Evolutionary conservation across 2,888 invertebrate genomes (phyloP).

Genomic region (Chloromyia formosa): DNA sequence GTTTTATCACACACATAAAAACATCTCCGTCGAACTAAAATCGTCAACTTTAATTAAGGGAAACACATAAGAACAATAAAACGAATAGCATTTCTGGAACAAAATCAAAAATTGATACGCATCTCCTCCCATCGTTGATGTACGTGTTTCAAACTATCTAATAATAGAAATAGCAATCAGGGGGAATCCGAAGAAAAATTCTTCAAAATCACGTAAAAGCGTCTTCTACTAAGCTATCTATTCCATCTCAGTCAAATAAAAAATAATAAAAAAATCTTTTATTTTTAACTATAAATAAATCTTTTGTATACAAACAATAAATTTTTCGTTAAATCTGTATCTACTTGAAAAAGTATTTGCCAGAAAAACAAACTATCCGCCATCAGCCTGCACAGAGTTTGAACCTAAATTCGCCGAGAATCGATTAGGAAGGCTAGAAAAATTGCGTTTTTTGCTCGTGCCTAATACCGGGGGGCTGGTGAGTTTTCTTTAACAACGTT

Average conservation of each 20-base stretch:
- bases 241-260: neutral
- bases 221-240: neutral
- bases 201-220: neutral
- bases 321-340: neutral
- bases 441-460: neutral
- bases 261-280: neutral
- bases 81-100: neutral
- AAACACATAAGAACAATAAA: no score
- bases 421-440: neutral
- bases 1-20: no score
- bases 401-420: no score
- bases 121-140: neutral
- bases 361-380: no score
- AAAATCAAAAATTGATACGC: neutral
- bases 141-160: conserved; percentile 3
- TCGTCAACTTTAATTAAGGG: no score
- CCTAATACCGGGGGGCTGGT: neutral
- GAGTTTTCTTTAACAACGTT: neutral
- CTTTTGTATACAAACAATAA: conserved; percentile 26
- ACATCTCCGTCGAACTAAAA: no score
- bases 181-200: neutral
- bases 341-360: no score
- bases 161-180: neutral
- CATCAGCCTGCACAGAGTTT: no score
- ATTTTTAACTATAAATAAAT: conserved; percentile 14